Evolutionary conservation across 2,888 invertebrate species (phyloP).

Genomic region (Lathronympha strigana): DNA sequence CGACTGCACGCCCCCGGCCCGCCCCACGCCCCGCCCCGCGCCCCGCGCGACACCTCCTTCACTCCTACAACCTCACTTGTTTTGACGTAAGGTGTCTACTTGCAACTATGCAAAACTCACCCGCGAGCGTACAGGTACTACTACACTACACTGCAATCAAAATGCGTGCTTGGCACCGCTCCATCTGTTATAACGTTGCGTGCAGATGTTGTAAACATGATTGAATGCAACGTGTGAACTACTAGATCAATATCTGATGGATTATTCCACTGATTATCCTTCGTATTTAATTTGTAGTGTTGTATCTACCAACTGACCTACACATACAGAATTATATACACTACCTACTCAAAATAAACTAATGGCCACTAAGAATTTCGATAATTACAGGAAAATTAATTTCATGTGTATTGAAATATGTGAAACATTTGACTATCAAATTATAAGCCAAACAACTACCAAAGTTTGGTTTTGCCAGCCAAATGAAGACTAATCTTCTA

Average conservation of each 20-base stretch:
- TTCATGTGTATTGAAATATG: no score
- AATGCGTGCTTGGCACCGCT: conserved; percentile 30
- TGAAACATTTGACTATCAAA: no score
- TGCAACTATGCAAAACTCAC: conserved; percentile 76
- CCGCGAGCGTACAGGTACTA: conserved; percentile 19
- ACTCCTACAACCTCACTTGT: conserved; percentile 71
- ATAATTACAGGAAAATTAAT: no score
- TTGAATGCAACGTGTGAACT: conserved; percentile 28
- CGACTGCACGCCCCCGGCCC: conserved; percentile 72
- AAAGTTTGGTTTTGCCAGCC: no score
- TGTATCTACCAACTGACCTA: no score
- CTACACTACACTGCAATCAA: conserved; percentile 24
- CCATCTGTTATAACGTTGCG: conserved; percentile 30
- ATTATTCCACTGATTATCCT: conserved; percentile 27
- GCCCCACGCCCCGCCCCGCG: conserved; percentile 64
- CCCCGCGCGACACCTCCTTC: conserved; percentile 53
- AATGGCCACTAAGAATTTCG: no score
- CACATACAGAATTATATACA: no score
- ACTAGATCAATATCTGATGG: conserved; percentile 23
- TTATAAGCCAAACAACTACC: no score
- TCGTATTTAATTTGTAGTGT: no score
- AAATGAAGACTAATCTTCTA: no score
- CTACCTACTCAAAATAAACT: no score
- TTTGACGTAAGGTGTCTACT: conserved; percentile 81
- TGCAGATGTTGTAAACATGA: conserved; percentile 28